Evolutionary conservation across 2,113 vertebrate species (phyloP).

Genomic region (Piprites chloris): DNA sequence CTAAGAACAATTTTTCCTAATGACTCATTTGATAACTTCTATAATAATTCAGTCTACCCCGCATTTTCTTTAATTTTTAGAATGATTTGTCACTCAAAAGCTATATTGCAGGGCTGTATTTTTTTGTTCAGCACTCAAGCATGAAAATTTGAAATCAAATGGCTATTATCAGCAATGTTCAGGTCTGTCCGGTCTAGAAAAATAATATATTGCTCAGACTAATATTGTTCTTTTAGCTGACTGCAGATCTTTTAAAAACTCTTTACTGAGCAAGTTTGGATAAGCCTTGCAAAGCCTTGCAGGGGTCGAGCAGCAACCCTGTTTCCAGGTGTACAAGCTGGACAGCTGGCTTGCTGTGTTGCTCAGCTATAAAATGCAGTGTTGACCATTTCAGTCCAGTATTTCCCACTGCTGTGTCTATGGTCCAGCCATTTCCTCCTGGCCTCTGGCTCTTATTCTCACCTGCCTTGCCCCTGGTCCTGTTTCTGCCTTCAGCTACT

Average conservation of each 20-base stretch:
- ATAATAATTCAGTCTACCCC: neutral
- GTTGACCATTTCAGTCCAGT: neutral
- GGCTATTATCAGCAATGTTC: neutral
- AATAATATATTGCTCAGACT: neutral
- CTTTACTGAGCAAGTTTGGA: neutral
- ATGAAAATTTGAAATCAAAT: neutral
- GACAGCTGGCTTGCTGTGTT: neutral
- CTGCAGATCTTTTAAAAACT: neutral
- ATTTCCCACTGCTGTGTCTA: neutral
- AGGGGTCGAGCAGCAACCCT: neutral
- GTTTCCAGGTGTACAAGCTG: neutral
- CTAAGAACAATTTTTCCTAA: slow-evolving; percentile 5
- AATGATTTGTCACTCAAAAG: neutral
- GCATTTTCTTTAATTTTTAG: slow-evolving; percentile 9
- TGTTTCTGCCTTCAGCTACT: neutral
- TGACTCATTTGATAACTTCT: neutral
- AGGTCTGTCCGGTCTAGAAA: neutral
- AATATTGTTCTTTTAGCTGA: neutral
- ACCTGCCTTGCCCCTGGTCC: neutral
- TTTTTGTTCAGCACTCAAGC: neutral
- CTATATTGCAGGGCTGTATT: neutral
- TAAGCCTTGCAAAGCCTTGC: neutral
- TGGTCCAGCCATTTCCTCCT: neutral
- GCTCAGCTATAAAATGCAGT: neutral
- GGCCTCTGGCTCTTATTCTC: neutral